phyloP scores from a whole-genome alignment of 2,888 invertebrate species.

The Cosmopolites sordidus region DNA sequence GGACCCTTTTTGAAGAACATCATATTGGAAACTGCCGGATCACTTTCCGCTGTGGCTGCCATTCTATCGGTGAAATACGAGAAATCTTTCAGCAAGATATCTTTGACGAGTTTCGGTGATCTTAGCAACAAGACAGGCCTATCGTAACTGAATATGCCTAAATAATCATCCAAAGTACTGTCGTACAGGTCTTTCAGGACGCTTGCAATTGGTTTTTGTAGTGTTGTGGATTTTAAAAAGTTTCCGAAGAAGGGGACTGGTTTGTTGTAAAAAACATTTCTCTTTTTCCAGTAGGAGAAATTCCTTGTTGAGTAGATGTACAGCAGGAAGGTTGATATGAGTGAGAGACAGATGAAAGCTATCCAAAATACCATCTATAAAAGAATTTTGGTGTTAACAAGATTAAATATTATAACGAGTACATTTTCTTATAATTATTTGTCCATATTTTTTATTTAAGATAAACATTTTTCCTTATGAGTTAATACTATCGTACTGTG shows the following conservation, averaged over 20 bases:
- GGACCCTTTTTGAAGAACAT: constrained; percentile 49
- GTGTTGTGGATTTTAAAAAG: constrained; percentile 9
- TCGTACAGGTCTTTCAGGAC: constrained; percentile 15
- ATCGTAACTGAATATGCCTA: constrained; percentile 51
- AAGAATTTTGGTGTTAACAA: too few relatives aligned
- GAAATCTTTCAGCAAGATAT: constrained; percentile 50
- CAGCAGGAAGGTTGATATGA: neutral
- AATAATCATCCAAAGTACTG: constrained; percentile 36
- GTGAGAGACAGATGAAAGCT: neutral
- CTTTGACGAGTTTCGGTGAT: constrained; percentile 50
- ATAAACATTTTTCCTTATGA: too few relatives aligned
- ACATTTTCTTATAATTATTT: too few relatives aligned
- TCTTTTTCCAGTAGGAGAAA: constrained; percentile 33
- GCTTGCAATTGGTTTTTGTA: constrained; percentile 5
- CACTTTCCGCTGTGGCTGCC: constrained; percentile 45
- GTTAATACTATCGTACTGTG: too few relatives aligned
- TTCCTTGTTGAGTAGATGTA: constrained; percentile 24
- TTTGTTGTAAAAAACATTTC: constrained; percentile 29
- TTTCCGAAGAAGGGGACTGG: constrained; percentile 35
- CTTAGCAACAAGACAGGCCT: constrained; percentile 49
- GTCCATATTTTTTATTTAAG: too few relatives aligned
- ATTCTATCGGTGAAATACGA: constrained; percentile 50
- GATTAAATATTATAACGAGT: too few relatives aligned
- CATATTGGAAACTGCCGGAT: constrained; percentile 46
- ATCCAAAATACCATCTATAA: too few relatives aligned